Conservation (phyloP, 2,797 vertebrate species). For the Oceanodroma leucorhoa region DNA sequence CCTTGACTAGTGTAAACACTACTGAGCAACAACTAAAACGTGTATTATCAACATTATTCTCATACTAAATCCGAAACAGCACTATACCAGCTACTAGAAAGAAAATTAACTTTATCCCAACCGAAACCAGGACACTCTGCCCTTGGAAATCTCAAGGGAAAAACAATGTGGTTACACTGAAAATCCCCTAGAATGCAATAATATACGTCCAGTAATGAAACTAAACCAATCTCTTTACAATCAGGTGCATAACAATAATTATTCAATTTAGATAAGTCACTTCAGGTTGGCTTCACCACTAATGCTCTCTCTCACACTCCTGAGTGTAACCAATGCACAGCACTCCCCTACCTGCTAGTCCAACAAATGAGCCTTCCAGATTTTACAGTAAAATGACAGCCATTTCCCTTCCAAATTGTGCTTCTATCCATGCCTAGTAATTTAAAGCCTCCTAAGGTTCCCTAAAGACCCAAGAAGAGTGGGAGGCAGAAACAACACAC, state of each 20-base stretch:
- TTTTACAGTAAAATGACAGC: not conserved
- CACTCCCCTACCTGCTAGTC: not conserved
- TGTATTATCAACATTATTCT: too few relatives aligned
- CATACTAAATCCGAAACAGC: too few relatives aligned
- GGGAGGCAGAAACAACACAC: constrained; percentile 5
- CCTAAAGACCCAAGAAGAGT: constrained; percentile 8
- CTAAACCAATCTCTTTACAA: not conserved
- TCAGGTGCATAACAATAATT: not conserved
- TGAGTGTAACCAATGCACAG: not conserved
- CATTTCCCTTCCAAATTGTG: constrained; percentile 39
- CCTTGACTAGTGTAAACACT: too few relatives aligned
- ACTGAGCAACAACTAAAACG: too few relatives aligned
- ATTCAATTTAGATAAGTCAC: not conserved
- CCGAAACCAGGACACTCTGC: not conserved
- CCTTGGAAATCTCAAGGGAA: not conserved
- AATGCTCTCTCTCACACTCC: not conserved
- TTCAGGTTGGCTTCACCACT: not conserved
- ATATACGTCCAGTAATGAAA: not conserved
- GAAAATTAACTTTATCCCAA: too few relatives aligned
- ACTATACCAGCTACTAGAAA: too few relatives aligned
- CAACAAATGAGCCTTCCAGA: not conserved
- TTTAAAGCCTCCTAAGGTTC: constrained; percentile 15
- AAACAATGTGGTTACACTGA: not conserved
- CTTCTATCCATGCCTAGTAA: not conserved
- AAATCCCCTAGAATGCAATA: not conserved